These are phyloP conservation scores for Hesperophylax magnus DNA, from an alignment of 1,140 invertebrate species.

Conservation along the genomic window DNA sequence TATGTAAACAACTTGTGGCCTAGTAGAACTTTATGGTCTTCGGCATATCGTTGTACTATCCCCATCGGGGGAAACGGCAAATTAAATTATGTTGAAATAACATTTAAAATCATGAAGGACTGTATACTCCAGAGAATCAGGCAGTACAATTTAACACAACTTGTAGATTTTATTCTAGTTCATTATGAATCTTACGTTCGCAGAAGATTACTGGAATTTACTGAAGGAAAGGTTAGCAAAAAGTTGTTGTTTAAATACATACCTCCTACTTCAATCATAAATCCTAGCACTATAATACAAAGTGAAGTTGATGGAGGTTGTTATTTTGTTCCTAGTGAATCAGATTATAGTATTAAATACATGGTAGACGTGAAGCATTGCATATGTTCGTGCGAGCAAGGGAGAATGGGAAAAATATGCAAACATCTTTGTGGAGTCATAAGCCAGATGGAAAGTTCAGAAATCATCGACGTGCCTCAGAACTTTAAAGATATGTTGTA, in stretches of 20 bases:
- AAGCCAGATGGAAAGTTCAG: conserved; percentile 49
- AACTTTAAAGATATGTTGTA: conserved; percentile 52
- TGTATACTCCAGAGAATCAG: conserved; percentile 48
- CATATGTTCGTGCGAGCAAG: conserved; percentile 51
- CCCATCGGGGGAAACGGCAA: conserved; percentile 25
- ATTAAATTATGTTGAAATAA: conserved; percentile 49
- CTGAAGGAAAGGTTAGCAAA: conserved; percentile 46
- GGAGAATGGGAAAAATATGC: conserved; percentile 47
- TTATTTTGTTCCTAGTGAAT: conserved; percentile 54
- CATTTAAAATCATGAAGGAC: conserved; percentile 55
- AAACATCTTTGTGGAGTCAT: conserved; percentile 54
- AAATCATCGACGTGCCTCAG: conserved; percentile 37
- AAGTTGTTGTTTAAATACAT: conserved; percentile 53
- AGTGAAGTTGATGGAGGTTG: conserved; percentile 46
- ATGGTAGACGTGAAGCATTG: conserved; percentile 55
- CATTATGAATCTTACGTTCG: conserved; percentile 50
- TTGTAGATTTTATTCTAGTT: conserved; percentile 52
- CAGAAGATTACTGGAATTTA: conserved; percentile 44
- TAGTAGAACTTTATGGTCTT: conserved; percentile 48
- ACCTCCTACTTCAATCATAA: conserved; percentile 50
- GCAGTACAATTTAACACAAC: conserved; percentile 48
- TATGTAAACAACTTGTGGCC: conserved; percentile 53
- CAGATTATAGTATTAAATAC: conserved; percentile 51
- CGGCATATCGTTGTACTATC: conserved; percentile 49
- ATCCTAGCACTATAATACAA: conserved; percentile 49